Conservation (phyloP, 2,113 vertebrate genomes). For the Ammodytes dubius region DNA sequence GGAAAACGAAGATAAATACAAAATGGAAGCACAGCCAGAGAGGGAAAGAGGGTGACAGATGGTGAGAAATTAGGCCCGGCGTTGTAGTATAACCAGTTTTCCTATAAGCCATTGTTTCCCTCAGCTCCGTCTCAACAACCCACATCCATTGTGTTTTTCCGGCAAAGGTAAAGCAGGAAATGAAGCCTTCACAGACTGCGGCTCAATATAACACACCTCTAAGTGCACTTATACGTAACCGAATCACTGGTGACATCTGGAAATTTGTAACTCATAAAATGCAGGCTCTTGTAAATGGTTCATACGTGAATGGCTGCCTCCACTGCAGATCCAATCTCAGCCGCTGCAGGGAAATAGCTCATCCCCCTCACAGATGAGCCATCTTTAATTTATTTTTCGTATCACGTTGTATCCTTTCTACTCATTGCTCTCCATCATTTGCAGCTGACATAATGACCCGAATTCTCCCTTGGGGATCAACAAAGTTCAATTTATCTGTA, state of each 20-base stretch:
- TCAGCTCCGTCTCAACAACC: constrained; percentile 17
- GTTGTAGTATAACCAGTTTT: constrained; percentile 43
- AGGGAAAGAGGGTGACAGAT: constrained; percentile 47
- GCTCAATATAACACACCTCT: constrained; percentile 27
- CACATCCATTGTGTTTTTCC: constrained; percentile 49
- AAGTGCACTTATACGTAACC: constrained; percentile 32
- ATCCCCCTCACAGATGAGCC: constrained; percentile 7
- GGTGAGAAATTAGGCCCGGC: constrained; percentile 57
- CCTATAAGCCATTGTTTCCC: constrained; percentile 45
- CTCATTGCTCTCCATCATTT: constrained; percentile 36
- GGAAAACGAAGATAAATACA: constrained; percentile 32
- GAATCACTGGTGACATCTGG: constrained; percentile 10
- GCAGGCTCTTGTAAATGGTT: constrained; percentile 9
- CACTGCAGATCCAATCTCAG: constrained; percentile 22
- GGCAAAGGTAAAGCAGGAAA: constrained; percentile 47
- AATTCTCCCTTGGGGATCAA: constrained; percentile 42
- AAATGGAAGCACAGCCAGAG: neutral
- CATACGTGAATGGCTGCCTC: neutral
- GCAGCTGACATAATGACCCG: constrained; percentile 35
- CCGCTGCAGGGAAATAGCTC: neutral
- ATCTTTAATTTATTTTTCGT: constrained; percentile 25
- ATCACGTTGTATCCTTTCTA: constrained; percentile 25
- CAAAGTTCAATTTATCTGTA: constrained; percentile 50
- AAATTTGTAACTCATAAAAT: constrained; percentile 27
- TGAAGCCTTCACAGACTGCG: constrained; percentile 52